Evolutionary conservation across 2,888 invertebrate genomes (phyloP).

Genomic region (Caenorhabditis angaria): DNA sequence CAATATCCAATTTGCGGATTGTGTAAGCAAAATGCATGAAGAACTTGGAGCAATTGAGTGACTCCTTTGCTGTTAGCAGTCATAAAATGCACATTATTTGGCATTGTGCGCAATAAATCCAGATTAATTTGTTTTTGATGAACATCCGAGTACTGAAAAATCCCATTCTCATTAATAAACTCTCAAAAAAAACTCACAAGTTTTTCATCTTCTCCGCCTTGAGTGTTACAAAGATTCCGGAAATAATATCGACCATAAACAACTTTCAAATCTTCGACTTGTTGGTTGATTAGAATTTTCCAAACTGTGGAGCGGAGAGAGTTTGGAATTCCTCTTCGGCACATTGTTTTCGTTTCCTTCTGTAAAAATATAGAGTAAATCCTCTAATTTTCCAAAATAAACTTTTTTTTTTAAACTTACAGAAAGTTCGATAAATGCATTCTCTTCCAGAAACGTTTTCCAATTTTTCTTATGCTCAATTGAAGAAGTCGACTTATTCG

Average conservation of each 20-base stretch:
- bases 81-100: constrained; percentile 75
- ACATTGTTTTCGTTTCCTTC: constrained; percentile 74
- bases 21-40: constrained; percentile 76
- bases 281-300: constrained; percentile 73
- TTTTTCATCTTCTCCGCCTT: constrained; percentile 73
- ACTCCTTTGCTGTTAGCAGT: constrained; percentile 75
- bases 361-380: constrained; percentile 28
- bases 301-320: constrained; percentile 74
- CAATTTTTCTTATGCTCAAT: constrained; percentile 73
- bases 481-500: constrained; percentile 65
- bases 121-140: constrained; percentile 76
- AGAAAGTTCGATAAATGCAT: constrained; percentile 43
- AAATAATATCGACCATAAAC: constrained; percentile 75
- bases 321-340: constrained; percentile 75
- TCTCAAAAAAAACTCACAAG: constrained; percentile 72
- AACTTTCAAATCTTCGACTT: constrained; percentile 73
- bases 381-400: too few species aligned
- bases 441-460: constrained; percentile 72
- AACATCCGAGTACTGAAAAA: constrained; percentile 73
- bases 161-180: background rate
- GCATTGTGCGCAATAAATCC: constrained; percentile 76
- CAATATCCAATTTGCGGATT: constrained; percentile 76
- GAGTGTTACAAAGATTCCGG: constrained; percentile 74
- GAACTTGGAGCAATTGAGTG: constrained; percentile 75
- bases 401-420: too few species aligned